Conservation (phyloP, 2,888 invertebrate genomes). For the Merodon equestris region DNA sequence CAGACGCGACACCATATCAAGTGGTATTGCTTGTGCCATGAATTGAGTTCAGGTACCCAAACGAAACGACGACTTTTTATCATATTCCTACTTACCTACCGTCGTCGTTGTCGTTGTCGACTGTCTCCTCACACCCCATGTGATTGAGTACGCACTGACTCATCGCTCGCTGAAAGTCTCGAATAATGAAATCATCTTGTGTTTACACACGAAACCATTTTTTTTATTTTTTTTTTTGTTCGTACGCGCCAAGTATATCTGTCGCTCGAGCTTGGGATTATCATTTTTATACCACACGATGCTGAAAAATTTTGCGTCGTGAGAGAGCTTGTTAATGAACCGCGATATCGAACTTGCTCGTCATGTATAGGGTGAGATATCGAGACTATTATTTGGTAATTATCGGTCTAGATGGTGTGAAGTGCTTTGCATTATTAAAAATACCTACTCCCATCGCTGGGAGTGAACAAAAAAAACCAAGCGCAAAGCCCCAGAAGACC, state of each 20-base stretch:
- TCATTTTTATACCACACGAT: constrained; percentile 54
- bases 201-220: constrained; percentile 64
- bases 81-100: not conserved
- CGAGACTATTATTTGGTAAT: constrained; percentile 52
- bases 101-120: constrained; percentile 38
- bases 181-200: constrained; percentile 66
- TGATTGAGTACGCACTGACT: constrained; percentile 45
- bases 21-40: constrained; percentile 26
- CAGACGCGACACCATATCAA: constrained; percentile 4
- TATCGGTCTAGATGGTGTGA: constrained; percentile 48
- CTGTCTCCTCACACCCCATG: constrained; percentile 29
- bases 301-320: not conserved
- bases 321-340: too few species aligned
- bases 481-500: constrained; percentile 42
- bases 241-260: constrained; percentile 20
- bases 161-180: constrained; percentile 58
- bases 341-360: too few species aligned
- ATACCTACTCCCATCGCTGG: too few species aligned
- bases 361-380: constrained; percentile 9
- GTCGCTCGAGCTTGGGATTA: too few species aligned
- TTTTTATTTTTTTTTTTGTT: constrained; percentile 28
- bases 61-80: constrained; percentile 28
- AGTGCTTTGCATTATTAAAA: constrained; percentile 50
- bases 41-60: constrained; percentile 58
- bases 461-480: too few species aligned